Evolutionary conservation across 2,797 vertebrate species (phyloP).

Genomic region (Sphaeramia orbicularis): DNA sequence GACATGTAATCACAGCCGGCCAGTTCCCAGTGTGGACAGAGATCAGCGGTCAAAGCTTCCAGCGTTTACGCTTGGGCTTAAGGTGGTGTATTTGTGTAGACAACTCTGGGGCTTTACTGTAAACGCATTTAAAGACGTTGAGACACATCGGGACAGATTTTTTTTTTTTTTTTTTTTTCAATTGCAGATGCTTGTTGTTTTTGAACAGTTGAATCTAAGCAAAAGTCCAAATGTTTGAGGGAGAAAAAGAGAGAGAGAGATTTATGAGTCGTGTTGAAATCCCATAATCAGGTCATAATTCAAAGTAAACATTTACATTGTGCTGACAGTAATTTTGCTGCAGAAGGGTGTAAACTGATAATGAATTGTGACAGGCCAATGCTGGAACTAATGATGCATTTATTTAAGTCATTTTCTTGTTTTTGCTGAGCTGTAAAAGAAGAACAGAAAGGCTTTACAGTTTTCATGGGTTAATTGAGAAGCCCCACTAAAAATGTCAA

Average conservation of each 20-base stretch:
- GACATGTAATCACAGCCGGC: slow-evolving; percentile 42
- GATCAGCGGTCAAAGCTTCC: slow-evolving; percentile 36
- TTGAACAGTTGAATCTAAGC: slow-evolving; percentile 47
- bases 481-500: slow-evolving; percentile 81
- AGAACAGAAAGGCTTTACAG: slow-evolving; percentile 69
- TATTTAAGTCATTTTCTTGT: slow-evolving; percentile 78
- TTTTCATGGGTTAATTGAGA: slow-evolving; percentile 84
- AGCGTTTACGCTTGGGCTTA: slow-evolving; percentile 59
- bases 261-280: slow-evolving; percentile 57
- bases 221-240: slow-evolving; percentile 32
- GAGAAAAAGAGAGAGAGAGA: no score
- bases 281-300: slow-evolving; percentile 76
- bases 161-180: no score
- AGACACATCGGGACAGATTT: slow-evolving; percentile 46
- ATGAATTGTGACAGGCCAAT: slow-evolving; percentile 77
- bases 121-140: slow-evolving; percentile 44
- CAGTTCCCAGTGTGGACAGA: slow-evolving; percentile 24
- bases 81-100: slow-evolving; percentile 59
- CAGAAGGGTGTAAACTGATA: slow-evolving; percentile 74
- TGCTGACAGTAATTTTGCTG: slow-evolving; percentile 65
- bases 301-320: slow-evolving; percentile 77
- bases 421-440: slow-evolving; percentile 69
- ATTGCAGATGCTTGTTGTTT: slow-evolving; percentile 30
- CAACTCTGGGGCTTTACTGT: slow-evolving; percentile 47
- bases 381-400: slow-evolving; percentile 85